Conservation (phyloP, 2,113 vertebrate genomes). For the Odontesthes bonariensis region DNA sequence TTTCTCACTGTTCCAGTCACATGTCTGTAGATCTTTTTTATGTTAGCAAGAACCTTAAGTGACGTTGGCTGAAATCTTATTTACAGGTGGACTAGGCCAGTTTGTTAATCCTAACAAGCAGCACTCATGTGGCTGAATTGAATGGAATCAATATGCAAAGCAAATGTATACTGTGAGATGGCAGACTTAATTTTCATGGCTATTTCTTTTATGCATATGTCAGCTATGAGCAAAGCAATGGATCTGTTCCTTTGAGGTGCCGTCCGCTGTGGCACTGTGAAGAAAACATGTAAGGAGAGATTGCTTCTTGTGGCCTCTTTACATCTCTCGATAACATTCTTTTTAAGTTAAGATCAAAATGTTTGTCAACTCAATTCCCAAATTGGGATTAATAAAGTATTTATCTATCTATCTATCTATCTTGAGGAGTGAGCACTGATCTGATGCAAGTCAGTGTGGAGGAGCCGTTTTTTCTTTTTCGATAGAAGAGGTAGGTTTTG, state of each 20-base stretch:
- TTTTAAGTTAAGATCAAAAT: neutral
- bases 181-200: too few relatives aligned
- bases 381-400: too few relatives aligned
- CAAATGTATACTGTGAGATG: too few relatives aligned
- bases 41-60: too few relatives aligned
- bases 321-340: neutral
- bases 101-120: neutral
- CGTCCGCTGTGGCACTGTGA: neutral
- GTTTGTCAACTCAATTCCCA: neutral
- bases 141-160: neutral
- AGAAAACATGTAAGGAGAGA: neutral
- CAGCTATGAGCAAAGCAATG: neutral
- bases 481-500: too few relatives aligned
- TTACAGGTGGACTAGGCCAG: neutral
- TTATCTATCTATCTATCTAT: too few relatives aligned
- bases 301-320: neutral
- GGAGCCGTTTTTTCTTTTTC: neutral
- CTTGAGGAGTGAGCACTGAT: neutral
- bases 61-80: neutral
- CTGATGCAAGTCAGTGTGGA: neutral
- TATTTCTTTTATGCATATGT: too few relatives aligned
- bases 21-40: too few relatives aligned
- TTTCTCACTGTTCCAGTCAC: too few relatives aligned
- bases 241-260: neutral
- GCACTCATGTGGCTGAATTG: neutral